Conservation (phyloP, 2,797 vertebrate species). For the Sebastes hubbsi region DNA sequence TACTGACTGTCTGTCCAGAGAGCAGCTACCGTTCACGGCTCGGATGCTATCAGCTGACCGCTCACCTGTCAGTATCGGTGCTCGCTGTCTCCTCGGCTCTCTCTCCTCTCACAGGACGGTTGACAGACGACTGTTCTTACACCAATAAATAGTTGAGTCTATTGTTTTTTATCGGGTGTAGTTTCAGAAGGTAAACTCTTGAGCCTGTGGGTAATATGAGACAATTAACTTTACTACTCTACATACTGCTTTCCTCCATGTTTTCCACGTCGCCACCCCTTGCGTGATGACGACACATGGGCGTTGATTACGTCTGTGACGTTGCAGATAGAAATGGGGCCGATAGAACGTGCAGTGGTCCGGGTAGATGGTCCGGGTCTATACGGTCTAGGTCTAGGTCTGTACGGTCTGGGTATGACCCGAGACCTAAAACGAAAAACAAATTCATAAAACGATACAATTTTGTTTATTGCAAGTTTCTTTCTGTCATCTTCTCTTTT, state of each 20-base stretch:
- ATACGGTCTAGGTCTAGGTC: too few species aligned
- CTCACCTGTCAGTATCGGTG: slow-evolving; percentile 77
- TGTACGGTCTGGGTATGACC: too few species aligned
- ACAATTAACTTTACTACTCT: slow-evolving; percentile 57
- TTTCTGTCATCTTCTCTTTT: too few species aligned
- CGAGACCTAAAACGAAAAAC: too few species aligned
- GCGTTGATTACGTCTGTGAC: slow-evolving; percentile 34
- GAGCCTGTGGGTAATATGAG: neutral
- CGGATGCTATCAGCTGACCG: slow-evolving; percentile 70
- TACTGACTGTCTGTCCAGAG: neutral
- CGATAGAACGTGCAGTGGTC: slow-evolving; percentile 3
- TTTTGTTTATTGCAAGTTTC: too few species aligned
- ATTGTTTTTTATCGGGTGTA: neutral
- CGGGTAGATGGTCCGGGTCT: too few species aligned
- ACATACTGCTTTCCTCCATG: slow-evolving; percentile 67
- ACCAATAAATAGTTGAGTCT: rapidly evolving
- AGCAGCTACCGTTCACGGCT: slow-evolving; percentile 32
- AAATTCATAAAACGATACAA: too few species aligned
- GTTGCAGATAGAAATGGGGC: slow-evolving; percentile 24
- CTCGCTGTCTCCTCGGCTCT: slow-evolving; percentile 37
- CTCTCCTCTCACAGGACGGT: neutral
- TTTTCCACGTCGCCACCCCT: slow-evolving; percentile 76
- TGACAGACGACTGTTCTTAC: neutral
- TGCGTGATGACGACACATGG: slow-evolving; percentile 60
- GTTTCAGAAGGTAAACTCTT: neutral